These are phyloP conservation scores for Diarsia rubi DNA, from an alignment of 2,888 invertebrate genomes.

Conservation along the genomic window DNA sequence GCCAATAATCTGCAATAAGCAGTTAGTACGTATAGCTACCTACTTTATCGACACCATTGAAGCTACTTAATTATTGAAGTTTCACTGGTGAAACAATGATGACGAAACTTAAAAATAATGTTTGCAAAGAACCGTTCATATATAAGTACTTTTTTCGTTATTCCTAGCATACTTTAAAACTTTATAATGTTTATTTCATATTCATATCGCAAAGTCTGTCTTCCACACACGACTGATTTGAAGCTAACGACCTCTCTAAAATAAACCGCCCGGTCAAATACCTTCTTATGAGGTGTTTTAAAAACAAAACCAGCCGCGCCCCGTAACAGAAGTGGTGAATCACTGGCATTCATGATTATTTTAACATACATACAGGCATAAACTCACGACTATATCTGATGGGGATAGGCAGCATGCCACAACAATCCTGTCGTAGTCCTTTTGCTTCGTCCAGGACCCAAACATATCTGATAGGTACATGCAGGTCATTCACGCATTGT, in stretches of 20 bases:
- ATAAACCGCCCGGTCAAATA: conserved; percentile 65
- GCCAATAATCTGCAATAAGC: not conserved
- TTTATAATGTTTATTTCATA: conserved; percentile 26
- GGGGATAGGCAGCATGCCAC: not conserved
- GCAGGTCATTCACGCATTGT: not conserved
- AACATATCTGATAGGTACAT: not conserved
- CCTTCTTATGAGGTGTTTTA: conserved; percentile 44
- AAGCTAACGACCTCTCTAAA: conserved; percentile 67
- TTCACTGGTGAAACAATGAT: not conserved
- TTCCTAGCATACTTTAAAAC: not conserved
- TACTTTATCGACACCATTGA: not conserved
- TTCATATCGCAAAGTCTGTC: conserved; percentile 45
- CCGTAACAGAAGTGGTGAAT: conserved; percentile 14
- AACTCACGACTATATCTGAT: not conserved
- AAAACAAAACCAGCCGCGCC: conserved; percentile 35
- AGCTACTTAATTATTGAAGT: not conserved
- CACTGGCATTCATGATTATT: not conserved
- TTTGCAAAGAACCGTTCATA: conserved; percentile 7
- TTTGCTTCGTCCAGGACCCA: not conserved
- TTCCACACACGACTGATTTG: conserved; percentile 66
- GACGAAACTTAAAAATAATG: not conserved
- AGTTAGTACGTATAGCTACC: not conserved
- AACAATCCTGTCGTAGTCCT: not conserved
- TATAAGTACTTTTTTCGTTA: too few species aligned
- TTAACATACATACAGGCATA: not conserved